A percentile compares a stretch with the other conserved stretches of the same genome.
Conservation (phyloP, 2,888 invertebrate genomes). For the Disparrhopalites patrizii region DNA sequence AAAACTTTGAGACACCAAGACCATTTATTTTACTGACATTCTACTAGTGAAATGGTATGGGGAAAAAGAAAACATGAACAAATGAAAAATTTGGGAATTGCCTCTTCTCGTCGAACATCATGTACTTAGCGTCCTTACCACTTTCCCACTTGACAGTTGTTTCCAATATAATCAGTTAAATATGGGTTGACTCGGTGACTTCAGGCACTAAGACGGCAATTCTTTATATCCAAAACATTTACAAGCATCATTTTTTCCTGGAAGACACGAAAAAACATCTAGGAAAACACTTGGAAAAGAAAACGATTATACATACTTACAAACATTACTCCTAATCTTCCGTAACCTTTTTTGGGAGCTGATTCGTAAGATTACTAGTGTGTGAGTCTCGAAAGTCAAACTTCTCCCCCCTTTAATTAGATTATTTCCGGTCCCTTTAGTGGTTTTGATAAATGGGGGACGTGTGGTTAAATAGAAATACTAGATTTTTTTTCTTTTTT, state of each 20-base stretch:
- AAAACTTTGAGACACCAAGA: too few relatives aligned
- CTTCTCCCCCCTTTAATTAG: slow-evolving; percentile 2
- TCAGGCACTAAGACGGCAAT: too few relatives aligned
- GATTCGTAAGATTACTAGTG: neutral
- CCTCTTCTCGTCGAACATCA: too few relatives aligned
- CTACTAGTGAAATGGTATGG: too few relatives aligned
- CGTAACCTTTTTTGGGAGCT: neutral
- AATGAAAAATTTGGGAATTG: too few relatives aligned
- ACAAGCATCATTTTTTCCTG: neutral
- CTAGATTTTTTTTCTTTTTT: too few relatives aligned
- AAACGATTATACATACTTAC: neutral
- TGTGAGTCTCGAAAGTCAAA: neutral
- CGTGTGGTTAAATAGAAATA: neutral
- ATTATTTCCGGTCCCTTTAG: slow-evolving; percentile 1
- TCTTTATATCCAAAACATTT: neutral
- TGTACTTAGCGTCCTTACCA: too few relatives aligned
- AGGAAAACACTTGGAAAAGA: slow-evolving; percentile 6
- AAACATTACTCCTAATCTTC: neutral
- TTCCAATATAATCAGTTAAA: neutral
- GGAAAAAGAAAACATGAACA: too few relatives aligned
- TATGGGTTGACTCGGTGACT: neutral
- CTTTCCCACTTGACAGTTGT: neutral
- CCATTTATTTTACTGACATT: too few relatives aligned
- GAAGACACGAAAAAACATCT: neutral
- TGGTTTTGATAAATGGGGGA: slow-evolving; percentile 3